Evolutionary conservation across 2,797 vertebrate genomes (phyloP).

Genomic region (Propithecus perrieri): DNA sequence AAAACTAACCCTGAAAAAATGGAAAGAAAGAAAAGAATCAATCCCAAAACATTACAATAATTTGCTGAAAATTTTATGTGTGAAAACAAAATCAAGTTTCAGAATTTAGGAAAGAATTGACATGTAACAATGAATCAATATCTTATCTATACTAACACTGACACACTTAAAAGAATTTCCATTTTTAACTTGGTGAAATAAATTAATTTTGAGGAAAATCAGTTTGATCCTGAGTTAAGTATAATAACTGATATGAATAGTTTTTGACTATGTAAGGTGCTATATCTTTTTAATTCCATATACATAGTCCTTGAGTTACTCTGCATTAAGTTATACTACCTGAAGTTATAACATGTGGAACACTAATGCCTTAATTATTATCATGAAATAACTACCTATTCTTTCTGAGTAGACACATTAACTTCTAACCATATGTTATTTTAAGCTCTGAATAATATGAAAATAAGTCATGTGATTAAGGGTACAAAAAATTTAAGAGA

Average conservation of each 20-base stretch:
- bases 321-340: background rate
- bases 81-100: constrained; percentile 54
- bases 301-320: background rate
- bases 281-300: background rate
- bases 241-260: background rate
- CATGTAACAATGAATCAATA: background rate
- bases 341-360: background rate
- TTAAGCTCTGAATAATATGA: constrained; percentile 19
- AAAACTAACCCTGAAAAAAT: constrained; percentile 44
- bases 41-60: background rate
- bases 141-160: background rate
- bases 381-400: background rate
- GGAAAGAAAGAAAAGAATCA: background rate
- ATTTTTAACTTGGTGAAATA: background rate
- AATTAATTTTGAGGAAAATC: constrained; percentile 5
- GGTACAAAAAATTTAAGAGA: constrained; percentile 6
- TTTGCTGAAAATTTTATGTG: constrained; percentile 26
- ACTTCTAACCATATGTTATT: constrained; percentile 17
- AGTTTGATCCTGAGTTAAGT: background rate
- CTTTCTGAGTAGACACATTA: constrained; percentile 14
- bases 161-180: background rate
- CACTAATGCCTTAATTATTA: background rate
- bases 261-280: background rate
- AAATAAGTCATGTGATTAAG: background rate
- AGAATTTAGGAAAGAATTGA: background rate